Evolutionary conservation across 2,113 vertebrate genomes (phyloP).

Genomic region (Lepisosteus osseus): DNA sequence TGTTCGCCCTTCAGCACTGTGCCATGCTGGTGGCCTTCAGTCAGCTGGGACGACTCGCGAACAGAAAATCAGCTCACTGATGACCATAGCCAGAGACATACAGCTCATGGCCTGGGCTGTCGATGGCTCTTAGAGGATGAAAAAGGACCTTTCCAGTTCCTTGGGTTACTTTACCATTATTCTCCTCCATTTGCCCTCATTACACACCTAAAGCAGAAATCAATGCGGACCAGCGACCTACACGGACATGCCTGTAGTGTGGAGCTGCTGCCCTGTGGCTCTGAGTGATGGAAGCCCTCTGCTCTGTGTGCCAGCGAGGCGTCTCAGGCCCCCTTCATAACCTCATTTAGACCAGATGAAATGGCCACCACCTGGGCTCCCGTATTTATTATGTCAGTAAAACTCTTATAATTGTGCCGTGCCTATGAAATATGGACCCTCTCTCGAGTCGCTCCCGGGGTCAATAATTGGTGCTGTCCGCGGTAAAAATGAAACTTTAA

Average conservation of each 20-base stretch:
- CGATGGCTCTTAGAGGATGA: neutral
- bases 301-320: conserved; percentile 32
- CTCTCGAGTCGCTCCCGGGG: conserved; percentile 20
- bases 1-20: too few species aligned
- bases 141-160: neutral
- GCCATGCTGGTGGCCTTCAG: too few species aligned
- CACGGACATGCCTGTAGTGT: conserved; percentile 39
- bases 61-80: too few species aligned
- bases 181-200: conserved; percentile 12
- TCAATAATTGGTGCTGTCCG: conserved; percentile 3
- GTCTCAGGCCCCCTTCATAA: conserved; percentile 55
- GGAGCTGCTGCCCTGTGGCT: conserved; percentile 49
- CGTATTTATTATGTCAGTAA: conserved; percentile 48
- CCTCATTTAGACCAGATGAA: conserved; percentile 55
- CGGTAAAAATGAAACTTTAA: conserved; percentile 9
- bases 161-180: neutral
- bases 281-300: conserved; percentile 36
- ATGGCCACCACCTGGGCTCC: conserved; percentile 51
- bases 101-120: too few species aligned
- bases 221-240: conserved; percentile 33
- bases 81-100: too few species aligned
- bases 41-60: too few species aligned
- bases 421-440: conserved; percentile 49
- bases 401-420: conserved; percentile 39
- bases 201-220: conserved; percentile 43